Evolutionary conservation across 2,113 vertebrate genomes (phyloP).

Genomic region (Sinocyclocheilus maitianheensis): DNA sequence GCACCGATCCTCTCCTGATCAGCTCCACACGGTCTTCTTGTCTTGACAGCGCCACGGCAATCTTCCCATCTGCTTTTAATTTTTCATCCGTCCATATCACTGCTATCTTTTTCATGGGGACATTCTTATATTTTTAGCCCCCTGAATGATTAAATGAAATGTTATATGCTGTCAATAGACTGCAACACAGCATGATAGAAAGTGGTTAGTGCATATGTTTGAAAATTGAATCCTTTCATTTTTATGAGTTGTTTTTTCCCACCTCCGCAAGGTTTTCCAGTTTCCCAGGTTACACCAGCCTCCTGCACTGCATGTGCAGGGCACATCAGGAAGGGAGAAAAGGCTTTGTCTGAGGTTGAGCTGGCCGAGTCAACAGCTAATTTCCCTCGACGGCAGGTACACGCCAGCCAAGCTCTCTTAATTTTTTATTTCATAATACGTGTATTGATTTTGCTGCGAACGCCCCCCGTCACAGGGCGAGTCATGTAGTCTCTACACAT

Average conservation of each 20-base stretch:
- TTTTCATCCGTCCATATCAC: conserved; percentile 37
- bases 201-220: conserved; percentile 5
- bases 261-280: conserved; percentile 7
- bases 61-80: conserved; percentile 46
- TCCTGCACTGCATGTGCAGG: conserved; percentile 18
- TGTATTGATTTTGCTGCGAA: conserved; percentile 83
- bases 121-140: conserved; percentile 29
- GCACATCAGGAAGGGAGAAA: conserved; percentile 16
- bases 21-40: conserved; percentile 38
- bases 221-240: conserved; percentile 30
- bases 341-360: conserved; percentile 79
- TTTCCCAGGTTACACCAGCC: conserved; percentile 60
- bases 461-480: conserved; percentile 71
- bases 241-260: conserved; percentile 17
- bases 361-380: conserved; percentile 80
- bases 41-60: conserved; percentile 34
- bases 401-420: conserved; percentile 70
- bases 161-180: conserved; percentile 26
- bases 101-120: conserved; percentile 34
- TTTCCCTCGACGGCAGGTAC: conserved; percentile 83
- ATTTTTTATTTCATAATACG: conserved; percentile 83
- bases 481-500: conserved; percentile 76
- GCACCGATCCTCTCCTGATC: conserved; percentile 32
- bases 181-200: conserved; percentile 14
- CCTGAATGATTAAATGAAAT: conserved; percentile 43